Base-by-base conservation (phyloP, 1,140 invertebrate species). In the Cydia splendana region DNA sequence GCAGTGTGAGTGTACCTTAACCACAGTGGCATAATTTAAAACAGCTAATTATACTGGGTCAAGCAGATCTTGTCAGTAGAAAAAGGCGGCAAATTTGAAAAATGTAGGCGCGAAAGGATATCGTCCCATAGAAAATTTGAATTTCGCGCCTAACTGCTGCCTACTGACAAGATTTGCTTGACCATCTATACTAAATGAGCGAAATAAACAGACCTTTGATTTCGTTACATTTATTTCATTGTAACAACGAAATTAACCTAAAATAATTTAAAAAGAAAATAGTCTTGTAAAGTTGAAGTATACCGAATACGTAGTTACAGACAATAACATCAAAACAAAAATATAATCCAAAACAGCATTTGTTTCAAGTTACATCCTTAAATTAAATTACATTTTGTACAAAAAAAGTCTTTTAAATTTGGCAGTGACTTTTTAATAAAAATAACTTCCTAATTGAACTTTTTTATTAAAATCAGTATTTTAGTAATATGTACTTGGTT, bases 211-310 rank as follows among this genome's bases (percentile, higher is more conserved):
- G 2, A 20, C 57, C 24, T 18, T 5, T 62, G 20, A 62, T 62
- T 62, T 62, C 57, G 34, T 71, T 71, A 71, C 34, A 71, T 71
- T 71, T 71, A 71, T 71, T 71, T 38, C 67, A 71, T 71, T 71
- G 67, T 71, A 71, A 71, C 67, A 71, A 71, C 67, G 34, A 65
- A 65, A 65, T 38, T 42, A 38, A 38, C n/a, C 67, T 71, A 71
- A 71, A 71, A 71, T 71, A 71, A 71, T 20, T 67, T 71, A 71
- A 42, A 71, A 71, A 45, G 12, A 71, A 62, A 24, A 71, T 45
- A 71, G 67, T 38, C n/a, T 71, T 71, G 67, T 71, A 71, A 45
- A 38, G 15, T 69, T 10, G n/a, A 42, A 7, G 30, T 18, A 71
- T 38, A 71, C 30, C 7, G 12, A 71, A 42, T 45, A 65, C 34